Evolutionary conservation across 2,113 vertebrate species (phyloP).

Genomic region (Macrotus californicus): DNA sequence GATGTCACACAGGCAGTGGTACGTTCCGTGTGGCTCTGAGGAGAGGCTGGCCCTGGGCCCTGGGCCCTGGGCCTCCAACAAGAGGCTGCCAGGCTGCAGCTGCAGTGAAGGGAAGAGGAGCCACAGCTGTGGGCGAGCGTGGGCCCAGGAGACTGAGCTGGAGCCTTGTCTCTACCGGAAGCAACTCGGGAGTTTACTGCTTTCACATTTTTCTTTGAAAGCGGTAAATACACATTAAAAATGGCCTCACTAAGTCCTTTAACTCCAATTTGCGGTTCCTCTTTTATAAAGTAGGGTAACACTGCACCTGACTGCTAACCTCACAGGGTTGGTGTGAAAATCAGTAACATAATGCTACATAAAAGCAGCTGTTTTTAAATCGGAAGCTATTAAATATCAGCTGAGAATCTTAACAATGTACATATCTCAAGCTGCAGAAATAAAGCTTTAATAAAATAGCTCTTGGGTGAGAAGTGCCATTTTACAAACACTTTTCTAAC

Average conservation of each 20-base stretch:
- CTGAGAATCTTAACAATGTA: not conserved
- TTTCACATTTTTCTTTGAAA: not conserved
- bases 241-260: no score
- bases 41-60: not conserved
- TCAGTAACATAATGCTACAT: not conserved
- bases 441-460: not conserved
- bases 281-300: not conserved
- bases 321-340: not conserved
- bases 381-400: not conserved
- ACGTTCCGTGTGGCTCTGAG: no score
- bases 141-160: not conserved
- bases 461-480: not conserved
- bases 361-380: not conserved
- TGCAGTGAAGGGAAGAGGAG: not conserved
- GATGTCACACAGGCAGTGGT: not conserved
- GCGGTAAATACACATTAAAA: not conserved
- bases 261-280: not conserved
- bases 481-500: not conserved
- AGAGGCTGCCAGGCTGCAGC: not conserved
- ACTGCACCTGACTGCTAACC: not conserved
- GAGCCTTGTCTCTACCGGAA: not conserved
- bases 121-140: fast-evolving
- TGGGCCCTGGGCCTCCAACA: not conserved
- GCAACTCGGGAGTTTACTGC: not conserved
- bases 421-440: not conserved